These are phyloP conservation scores for Oxycera nigricornis DNA, from an alignment of 2,888 invertebrate genomes.

Conservation along the genomic window DNA sequence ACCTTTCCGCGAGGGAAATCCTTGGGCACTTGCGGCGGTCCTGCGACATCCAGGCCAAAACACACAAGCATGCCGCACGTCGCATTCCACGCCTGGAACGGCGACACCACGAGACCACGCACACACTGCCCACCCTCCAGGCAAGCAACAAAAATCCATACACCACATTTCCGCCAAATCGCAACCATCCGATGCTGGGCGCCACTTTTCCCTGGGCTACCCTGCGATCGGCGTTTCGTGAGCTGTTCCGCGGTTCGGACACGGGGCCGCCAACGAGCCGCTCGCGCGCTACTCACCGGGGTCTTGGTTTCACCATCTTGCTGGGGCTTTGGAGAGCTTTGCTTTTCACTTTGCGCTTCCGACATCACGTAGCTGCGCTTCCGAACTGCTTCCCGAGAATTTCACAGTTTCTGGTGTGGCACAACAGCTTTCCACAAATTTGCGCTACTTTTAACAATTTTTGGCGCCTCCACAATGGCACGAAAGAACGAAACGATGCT, in stretches of 20 bases:
- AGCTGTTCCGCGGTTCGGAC: not conserved
- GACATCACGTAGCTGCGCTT: slow-evolving; percentile 28
- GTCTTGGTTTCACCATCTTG: slow-evolving; percentile 38
- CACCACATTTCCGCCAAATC: slow-evolving; percentile 22
- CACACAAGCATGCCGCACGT: slow-evolving; percentile 13
- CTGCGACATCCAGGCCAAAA: not conserved
- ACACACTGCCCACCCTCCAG: not conserved
- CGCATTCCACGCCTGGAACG: not conserved
- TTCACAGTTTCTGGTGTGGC: not conserved
- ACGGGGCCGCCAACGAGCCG: slow-evolving; percentile 4
- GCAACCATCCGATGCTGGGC: not conserved
- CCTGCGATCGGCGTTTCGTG: not conserved
- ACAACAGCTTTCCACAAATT: not conserved
- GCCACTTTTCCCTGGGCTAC: not conserved
- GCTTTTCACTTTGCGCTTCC: slow-evolving; percentile 38
- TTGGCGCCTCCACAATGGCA: not conserved
- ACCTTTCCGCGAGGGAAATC: not conserved
- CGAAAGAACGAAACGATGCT: slow-evolving; percentile 11
- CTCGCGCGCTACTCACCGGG: slow-evolving; percentile 35
- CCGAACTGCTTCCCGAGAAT: not conserved
- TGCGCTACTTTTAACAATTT: not conserved
- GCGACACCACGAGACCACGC: not conserved
- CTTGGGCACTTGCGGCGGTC: not conserved
- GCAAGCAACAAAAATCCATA: not conserved
- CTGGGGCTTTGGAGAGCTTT: slow-evolving; percentile 21